Evolutionary conservation across 2,888 invertebrate genomes (phyloP).

Genomic region (Lithophane semibrunnea): DNA sequence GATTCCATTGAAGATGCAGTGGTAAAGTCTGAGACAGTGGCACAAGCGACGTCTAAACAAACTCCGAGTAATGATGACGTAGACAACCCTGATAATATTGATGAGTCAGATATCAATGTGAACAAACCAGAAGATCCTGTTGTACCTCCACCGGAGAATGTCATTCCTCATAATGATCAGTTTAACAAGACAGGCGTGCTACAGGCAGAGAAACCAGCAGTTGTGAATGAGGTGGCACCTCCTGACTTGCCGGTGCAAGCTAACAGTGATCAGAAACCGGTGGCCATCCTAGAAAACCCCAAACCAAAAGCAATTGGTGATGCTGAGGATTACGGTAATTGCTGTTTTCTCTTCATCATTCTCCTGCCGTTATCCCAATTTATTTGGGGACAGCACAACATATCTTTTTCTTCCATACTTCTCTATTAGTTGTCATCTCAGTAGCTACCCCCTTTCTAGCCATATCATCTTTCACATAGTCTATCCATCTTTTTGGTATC

Average conservation of each 20-base stretch:
- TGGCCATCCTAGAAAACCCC: slow-evolving; percentile 64
- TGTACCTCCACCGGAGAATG: slow-evolving; percentile 24
- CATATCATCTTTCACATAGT: no score
- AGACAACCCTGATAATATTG: slow-evolving; percentile 30
- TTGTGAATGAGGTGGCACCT: slow-evolving; percentile 29
- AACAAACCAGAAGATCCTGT: slow-evolving; percentile 34
- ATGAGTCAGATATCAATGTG: slow-evolving; percentile 42
- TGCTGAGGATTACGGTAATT: slow-evolving; percentile 68
- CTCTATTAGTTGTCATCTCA: no score
- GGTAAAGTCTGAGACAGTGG: slow-evolving; percentile 33
- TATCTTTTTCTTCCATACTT: no score
- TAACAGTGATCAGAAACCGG: slow-evolving; percentile 61
- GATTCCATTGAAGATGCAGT: slow-evolving; percentile 4
- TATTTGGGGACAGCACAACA: no score
- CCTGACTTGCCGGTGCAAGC: slow-evolving; percentile 38
- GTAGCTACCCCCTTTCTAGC: no score
- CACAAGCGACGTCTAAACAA: slow-evolving; percentile 45
- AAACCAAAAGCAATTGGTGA: slow-evolving; percentile 41
- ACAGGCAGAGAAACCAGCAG: slow-evolving; percentile 43
- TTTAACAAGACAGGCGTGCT: slow-evolving; percentile 40
- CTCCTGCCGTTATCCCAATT: no score
- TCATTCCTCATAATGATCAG: slow-evolving; percentile 17
- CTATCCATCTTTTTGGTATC: no score
- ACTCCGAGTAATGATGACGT: slow-evolving; percentile 13
- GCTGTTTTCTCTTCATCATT: neutral